Conservation (phyloP, 1,140 invertebrate genomes). For the Rhagoletis zephyria region DNA sequence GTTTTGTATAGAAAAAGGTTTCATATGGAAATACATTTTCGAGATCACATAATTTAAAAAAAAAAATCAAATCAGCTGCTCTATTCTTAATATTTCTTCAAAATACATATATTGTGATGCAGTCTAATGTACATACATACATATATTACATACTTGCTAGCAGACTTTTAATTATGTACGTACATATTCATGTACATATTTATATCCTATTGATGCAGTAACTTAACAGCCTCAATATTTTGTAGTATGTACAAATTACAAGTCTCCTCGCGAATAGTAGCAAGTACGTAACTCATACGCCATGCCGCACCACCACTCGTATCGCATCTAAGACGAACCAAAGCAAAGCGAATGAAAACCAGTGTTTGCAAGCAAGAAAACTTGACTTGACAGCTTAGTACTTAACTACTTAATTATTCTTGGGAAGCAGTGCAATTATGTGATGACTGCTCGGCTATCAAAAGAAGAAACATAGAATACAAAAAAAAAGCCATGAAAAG, state of each 20-base stretch:
- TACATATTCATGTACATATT: too few species aligned
- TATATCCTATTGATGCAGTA: too few species aligned
- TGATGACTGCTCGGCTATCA: background rate
- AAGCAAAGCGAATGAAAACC: background rate
- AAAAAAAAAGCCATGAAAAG: background rate
- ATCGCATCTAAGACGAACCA: background rate
- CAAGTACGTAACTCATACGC: constrained; percentile 38
- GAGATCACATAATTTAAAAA: too few species aligned
- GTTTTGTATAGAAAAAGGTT: too few species aligned
- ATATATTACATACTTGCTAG: background rate
- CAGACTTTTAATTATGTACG: too few species aligned
- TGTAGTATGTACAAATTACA: background rate
- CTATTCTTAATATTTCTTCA: too few species aligned
- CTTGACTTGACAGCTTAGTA: constrained; percentile 9
- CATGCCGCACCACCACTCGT: background rate
- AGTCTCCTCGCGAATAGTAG: background rate
- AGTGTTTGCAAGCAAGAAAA: background rate
- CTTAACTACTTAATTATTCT: constrained; percentile 45
- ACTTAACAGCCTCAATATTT: background rate
- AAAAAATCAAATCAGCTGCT: too few species aligned
- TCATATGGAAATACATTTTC: too few species aligned
- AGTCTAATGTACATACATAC: background rate
- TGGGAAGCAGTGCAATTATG: background rate
- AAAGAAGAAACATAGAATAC: background rate
- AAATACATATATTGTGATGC: background rate